Evolutionary conservation across 2,888 invertebrate species (phyloP), one percentile per base, ranked within the genome.

Genomic region (Argyra leucocephala): DNA sequence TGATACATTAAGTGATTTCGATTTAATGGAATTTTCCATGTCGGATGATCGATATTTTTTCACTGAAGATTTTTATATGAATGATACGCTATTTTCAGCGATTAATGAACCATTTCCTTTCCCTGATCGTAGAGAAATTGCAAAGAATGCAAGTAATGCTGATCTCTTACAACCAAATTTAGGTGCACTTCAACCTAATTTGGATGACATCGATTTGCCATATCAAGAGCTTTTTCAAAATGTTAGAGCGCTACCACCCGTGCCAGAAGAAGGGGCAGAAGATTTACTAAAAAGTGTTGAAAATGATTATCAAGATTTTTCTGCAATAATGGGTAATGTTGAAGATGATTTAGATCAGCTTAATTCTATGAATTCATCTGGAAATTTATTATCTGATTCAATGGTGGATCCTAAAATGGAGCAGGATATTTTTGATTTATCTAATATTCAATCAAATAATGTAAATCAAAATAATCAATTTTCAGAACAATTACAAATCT

Each of bases 151-250:
- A 65, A 90, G 90, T 74, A 84, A 92, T 76, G 94, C 96, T 63
- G 96, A 99, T 82, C 94, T 98, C 76, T 96, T 99, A 79, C 99
- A 99, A 82, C 99, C 99, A 64, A 96, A 96, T 76, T 86, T 99
- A 75, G 91, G 96, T 58, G 96, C 97, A 65, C 82, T 99, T 68
- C 98, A 99, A 81, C 98, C 99, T 69, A 95, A 93, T 81, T 85
- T 97, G 74, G 95, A 96, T 76, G 95, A 95, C 81, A 93, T 93
- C 80, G 93, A 78, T 70, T 89, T 93, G 80, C 92, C 91, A 9
- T 82, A 91, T 70, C 90, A 89, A 81, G 91, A 79, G 71, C 71
- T 79, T 69, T 72, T 79, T 37, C 74, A 78, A 66, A 75, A 72
- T 67, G 70, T 83, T 61, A 82, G 85, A 61, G 48, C 48, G 1